Evolutionary conservation across 2,113 vertebrate genomes (phyloP), one percentile per base, ranked within the genome.

Genomic region (Urocolius indicus): DNA sequence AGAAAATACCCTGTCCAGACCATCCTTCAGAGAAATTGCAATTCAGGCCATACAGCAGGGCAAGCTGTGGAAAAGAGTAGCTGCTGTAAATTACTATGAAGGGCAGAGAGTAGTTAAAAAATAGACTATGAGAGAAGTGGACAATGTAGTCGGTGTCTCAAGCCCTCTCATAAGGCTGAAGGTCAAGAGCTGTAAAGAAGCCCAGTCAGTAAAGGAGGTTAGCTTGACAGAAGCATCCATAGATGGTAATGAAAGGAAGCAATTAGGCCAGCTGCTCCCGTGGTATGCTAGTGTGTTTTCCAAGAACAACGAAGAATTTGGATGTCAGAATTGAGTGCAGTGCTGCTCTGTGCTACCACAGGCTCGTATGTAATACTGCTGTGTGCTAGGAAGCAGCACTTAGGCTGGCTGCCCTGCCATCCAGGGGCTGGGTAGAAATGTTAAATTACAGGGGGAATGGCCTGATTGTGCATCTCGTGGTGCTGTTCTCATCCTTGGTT

Each of bases 171-270:
- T 1, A 7, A 78, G 68, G 65, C 68, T 93, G 89, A 81, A 92
- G 94, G 80, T 96, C 90, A 92, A 89, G 76, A 81, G 65, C 69
- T 89, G 52, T 93, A 92, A 93, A 90, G 80, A 72, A 93, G 74
- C 38, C 76, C 18, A 75, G 86, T 63, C 72, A 81, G 89, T 71
- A 74, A 69, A 89, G 69, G 46, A 94, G 80, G 38, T 77, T 92
- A 81, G 89, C 69, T 89, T 97, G 94, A 93, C 94, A 96, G 94
- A 96, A 81, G 86, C 89, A 89, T 52, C 94, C 96, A 92, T 93
- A 96, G 95, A 96, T 92, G 96, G 96, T 94, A 92, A 97, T 61
- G 73, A 92, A 97, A 94, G 93, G 93, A 97, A 95, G 76, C 80
- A 89, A 93, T 94, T 81, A 95, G 73, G 38, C 52, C 80, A 92